These are phyloP conservation scores for Electrona antarctica DNA, from an alignment of 2,113 vertebrate genomes.

Conservation along the genomic window DNA sequence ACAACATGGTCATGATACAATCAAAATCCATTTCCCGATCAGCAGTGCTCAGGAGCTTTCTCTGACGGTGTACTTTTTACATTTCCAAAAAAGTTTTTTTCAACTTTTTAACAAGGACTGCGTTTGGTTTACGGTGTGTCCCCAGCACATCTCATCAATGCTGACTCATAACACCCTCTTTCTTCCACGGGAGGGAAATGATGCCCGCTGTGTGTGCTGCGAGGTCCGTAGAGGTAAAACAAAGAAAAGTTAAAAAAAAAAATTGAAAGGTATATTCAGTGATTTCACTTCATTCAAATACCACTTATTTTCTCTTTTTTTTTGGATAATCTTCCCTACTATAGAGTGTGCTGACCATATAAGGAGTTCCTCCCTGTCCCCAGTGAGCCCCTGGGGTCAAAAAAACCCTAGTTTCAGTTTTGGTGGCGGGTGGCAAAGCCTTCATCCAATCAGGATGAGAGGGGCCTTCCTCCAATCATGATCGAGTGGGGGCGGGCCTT, in stretches of 20 bases:
- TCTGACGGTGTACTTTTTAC: conserved; percentile 9
- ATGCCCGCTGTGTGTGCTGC: background rate
- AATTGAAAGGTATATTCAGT: no score
- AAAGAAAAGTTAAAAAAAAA: background rate
- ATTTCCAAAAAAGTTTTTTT: conserved; percentile 17
- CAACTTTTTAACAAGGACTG: conserved; percentile 8
- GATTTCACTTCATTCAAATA: no score
- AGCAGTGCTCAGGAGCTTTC: conserved; percentile 12
- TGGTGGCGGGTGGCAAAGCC: no score
- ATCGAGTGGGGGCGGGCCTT: no score
- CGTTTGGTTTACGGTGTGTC: background rate
- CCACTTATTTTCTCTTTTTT: no score
- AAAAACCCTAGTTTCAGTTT: no score
- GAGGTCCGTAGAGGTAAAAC: background rate
- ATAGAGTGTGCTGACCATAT: no score
- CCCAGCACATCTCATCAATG: conserved; percentile 20
- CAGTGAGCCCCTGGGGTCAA: no score
- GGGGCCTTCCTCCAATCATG: no score
- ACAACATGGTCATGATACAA: conserved; percentile 31
- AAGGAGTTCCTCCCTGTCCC: no score
- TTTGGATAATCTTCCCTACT: no score
- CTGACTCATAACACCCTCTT: background rate
- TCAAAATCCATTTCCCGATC: conserved; percentile 29
- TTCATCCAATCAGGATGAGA: no score
- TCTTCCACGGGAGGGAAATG: background rate